Evolutionary conservation across 2,888 invertebrate species (phyloP), one percentile per base, ranked within the genome.

Genomic region (Oxyteleia sp.): DNA sequence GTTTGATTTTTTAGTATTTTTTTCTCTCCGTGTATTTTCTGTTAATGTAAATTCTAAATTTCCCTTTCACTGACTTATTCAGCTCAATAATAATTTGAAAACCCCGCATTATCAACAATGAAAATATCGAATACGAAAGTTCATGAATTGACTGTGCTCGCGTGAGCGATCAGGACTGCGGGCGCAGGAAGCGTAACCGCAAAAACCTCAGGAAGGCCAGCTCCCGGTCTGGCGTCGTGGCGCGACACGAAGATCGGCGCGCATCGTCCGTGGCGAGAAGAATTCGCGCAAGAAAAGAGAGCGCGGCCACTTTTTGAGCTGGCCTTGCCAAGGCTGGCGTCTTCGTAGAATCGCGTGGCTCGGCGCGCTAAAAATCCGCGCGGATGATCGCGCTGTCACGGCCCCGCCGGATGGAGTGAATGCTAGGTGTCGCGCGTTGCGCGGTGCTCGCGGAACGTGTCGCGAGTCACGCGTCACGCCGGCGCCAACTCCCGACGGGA

Each of bases 261-360:
- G 71, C n/a, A 61, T 53, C 57, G 61, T 76, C 53, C 82, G 79
- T 18, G 79, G 64, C 20, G 83, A 86, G 88, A 89, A 85, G 71
- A 79, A 88, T 89, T 85, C 76, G 66, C 78, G 76, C 85, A 88
- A 89, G 87, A 90, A 89, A 85, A 81, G 64, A 71, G 32, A 75
- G 75, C 76, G 71, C 75, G 86, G 82, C 82, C 74, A 78, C 84
- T 90, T 90, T 88, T 88, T 86, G 78, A 88, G 86, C 80, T 86
- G 86, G 81, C 87, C 87, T 89, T 88, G 88, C 74, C 88, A 90
- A 90, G 88, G 88, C 78, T 88, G 86, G 80, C 85, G 85, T 88
- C 86, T 90, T 88, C 89, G 87, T 78, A 76, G 87, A 90, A 89
- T 86, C 85, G 79, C 53, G 53, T 61, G 72, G 57, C 61, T 15